These are phyloP conservation scores for Athripsodes cinereus DNA, from an alignment of 2,888 invertebrate species.

Conservation along the genomic window DNA sequence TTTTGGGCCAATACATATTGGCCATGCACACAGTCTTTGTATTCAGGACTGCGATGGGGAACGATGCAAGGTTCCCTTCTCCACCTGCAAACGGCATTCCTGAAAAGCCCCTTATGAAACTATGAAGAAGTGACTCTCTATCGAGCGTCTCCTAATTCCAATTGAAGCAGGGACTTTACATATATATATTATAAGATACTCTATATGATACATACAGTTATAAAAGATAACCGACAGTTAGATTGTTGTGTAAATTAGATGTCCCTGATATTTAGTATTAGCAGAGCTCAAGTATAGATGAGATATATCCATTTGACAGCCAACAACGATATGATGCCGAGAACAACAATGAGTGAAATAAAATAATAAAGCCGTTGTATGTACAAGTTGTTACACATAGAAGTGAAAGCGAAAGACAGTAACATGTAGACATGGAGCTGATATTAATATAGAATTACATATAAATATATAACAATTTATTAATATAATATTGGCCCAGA, in stretches of 20 bases:
- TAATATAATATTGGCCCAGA: too few relatives aligned
- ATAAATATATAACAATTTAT: too few relatives aligned
- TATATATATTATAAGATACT: too few relatives aligned
- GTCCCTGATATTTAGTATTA: slow-evolving; percentile 17
- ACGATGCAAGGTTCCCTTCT: slow-evolving; percentile 27
- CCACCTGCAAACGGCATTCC: slow-evolving; percentile 26
- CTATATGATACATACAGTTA: too few relatives aligned
- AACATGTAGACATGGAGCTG: too few relatives aligned
- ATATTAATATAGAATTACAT: too few relatives aligned
- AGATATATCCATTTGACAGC: slow-evolving; percentile 20
- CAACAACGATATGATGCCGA: slow-evolving; percentile 31
- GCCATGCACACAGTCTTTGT: slow-evolving; percentile 56
- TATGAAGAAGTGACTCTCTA: slow-evolving; percentile 12
- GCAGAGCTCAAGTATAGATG: slow-evolving; percentile 14
- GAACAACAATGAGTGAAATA: slow-evolving; percentile 34
- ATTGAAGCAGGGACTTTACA: too few relatives aligned
- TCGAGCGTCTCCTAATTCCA: slow-evolving; percentile 17
- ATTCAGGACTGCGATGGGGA: slow-evolving; percentile 48
- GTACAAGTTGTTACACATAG: slow-evolving; percentile 28
- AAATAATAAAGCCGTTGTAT: slow-evolving; percentile 19
- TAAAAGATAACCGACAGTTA: too few relatives aligned
- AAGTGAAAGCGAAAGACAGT: too few relatives aligned
- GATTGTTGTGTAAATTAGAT: too few relatives aligned
- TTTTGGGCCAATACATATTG: slow-evolving; percentile 31
- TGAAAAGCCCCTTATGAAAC: slow-evolving; percentile 26